Percentiles rank a stretch among this genome's conserved stretches.
Evolutionary conservation across 2,888 invertebrate species (phyloP).

Genomic region (Malthinus seriepunctatus): DNA sequence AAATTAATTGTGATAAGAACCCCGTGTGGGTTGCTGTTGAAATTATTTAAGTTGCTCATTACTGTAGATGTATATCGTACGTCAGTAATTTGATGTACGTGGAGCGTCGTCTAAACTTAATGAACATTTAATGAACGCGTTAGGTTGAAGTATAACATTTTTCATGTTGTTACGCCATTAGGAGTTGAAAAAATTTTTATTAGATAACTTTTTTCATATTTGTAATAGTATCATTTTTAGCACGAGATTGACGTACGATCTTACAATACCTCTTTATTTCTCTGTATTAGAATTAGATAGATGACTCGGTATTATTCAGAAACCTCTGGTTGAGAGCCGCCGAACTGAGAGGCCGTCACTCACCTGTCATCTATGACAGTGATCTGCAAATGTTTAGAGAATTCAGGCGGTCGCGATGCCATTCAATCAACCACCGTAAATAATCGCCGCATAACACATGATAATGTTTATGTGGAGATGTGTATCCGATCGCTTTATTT

Average conservation of each 20-base stretch:
- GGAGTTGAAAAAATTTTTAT: no score
- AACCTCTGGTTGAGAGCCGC: conserved; percentile 37
- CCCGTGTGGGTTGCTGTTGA: background rate
- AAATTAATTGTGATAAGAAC: no score
- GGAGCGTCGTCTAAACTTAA: no score
- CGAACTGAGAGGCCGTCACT: conserved; percentile 38
- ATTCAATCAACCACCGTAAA: conserved; percentile 36
- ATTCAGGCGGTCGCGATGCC: conserved; percentile 37
- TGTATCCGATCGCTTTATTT: conserved; percentile 28
- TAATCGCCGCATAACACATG: conserved; percentile 33
- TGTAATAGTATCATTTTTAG: no score
- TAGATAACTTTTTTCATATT: no score
- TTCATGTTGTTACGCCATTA: no score
- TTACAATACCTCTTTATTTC: background rate
- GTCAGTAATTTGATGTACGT: background rate
- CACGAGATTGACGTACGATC: no score
- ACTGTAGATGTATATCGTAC: conserved; percentile 2
- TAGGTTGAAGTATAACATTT: no score
- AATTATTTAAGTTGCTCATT: conserved; percentile 8
- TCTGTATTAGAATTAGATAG: conserved; percentile 5
- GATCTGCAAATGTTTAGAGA: conserved; percentile 43
- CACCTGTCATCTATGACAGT: conserved; percentile 41
- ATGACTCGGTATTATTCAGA: conserved; percentile 24
- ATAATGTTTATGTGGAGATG: conserved; percentile 28
- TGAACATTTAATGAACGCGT: no score